These are phyloP conservation scores for Cliona cf. orientalis DNA, from an alignment of 37 sponge, comb jelly and placozoan species.

Conservation along the genomic window DNA sequence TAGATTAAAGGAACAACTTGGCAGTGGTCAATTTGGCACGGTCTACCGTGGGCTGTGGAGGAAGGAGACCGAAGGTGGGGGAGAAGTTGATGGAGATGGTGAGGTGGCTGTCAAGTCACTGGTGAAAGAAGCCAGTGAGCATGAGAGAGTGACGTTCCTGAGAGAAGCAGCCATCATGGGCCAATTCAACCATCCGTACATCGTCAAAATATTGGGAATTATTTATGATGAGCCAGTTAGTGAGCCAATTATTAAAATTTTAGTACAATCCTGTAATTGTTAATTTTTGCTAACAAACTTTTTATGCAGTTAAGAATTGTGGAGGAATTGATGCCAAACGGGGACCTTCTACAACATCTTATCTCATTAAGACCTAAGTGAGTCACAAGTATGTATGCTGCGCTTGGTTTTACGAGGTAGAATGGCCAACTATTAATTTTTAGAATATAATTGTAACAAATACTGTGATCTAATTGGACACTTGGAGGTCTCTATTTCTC, in stretches of 20 bases:
- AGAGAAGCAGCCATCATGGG: constrained; percentile 48
- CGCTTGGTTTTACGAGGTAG: no score
- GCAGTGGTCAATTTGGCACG: constrained; percentile 33
- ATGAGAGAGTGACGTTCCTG: constrained; percentile 20
- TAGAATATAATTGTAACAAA: no score
- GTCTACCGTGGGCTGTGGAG: constrained; percentile 8
- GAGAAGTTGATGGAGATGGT: neutral
- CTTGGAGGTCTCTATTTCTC: no score
- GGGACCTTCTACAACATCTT: neutral
- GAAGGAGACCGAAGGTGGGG: neutral
- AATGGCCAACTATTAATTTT: no score
- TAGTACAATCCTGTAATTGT: neutral
- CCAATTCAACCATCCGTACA: constrained; percentile 33
- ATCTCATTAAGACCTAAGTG: no score
- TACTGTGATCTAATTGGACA: no score
- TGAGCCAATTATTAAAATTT: no score
- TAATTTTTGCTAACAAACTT: neutral
- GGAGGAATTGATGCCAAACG: constrained; percentile 31
- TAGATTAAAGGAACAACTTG: constrained; percentile 10
- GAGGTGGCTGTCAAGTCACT: constrained; percentile 41
- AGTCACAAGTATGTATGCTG: no score
- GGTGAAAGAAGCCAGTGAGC: neutral
- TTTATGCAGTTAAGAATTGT: constrained; percentile 9
- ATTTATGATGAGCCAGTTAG: no score
- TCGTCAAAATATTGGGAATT: constrained; percentile 8